Evolutionary conservation across 2,888 invertebrate species (phyloP).

Genomic region (Nymphalis polychloros): DNA sequence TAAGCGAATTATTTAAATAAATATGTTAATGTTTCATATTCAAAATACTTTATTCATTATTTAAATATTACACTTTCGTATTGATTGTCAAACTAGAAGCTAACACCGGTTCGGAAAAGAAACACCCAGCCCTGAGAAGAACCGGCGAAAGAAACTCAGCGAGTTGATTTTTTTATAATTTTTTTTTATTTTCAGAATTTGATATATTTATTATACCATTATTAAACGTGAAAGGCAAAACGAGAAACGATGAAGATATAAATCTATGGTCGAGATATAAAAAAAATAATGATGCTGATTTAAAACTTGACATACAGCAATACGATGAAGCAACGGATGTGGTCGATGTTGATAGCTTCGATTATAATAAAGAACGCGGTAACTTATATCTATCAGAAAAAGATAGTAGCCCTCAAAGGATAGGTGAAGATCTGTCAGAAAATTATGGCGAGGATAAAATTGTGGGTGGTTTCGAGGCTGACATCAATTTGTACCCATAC

Average conservation of each 20-base stretch:
- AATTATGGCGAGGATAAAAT: constrained; percentile 64
- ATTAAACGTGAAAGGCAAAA: constrained; percentile 28
- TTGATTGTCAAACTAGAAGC: too few species aligned
- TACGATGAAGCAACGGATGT: constrained; percentile 61
- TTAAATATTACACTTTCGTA: too few species aligned
- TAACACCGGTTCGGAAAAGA: too few species aligned
- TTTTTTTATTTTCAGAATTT: too few species aligned
- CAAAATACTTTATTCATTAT: too few species aligned
- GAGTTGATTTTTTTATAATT: too few species aligned
- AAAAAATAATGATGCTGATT: constrained; percentile 37
- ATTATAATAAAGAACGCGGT: constrained; percentile 51
- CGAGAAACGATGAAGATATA: constrained; percentile 15
- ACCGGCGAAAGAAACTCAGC: too few species aligned
- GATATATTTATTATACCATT: constrained; percentile 64
- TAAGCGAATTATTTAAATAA: neutral
- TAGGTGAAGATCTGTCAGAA: constrained; percentile 23
- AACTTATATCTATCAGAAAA: constrained; percentile 9
- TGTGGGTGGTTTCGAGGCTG: constrained; percentile 69
- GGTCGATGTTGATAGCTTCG: constrained; percentile 60
- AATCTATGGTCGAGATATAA: constrained; percentile 22
- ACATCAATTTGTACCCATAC: constrained; percentile 72
- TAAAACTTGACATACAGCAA: constrained; percentile 58
- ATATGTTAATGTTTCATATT: constrained; percentile 42
- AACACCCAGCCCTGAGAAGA: too few species aligned
- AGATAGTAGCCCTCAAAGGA: constrained; percentile 9